Percentiles rank a stretch among this genome's conserved stretches.
Evolutionary conservation across 1,140 invertebrate genomes (phyloP).

Genomic region (Marisa cornuarietis): DNA sequence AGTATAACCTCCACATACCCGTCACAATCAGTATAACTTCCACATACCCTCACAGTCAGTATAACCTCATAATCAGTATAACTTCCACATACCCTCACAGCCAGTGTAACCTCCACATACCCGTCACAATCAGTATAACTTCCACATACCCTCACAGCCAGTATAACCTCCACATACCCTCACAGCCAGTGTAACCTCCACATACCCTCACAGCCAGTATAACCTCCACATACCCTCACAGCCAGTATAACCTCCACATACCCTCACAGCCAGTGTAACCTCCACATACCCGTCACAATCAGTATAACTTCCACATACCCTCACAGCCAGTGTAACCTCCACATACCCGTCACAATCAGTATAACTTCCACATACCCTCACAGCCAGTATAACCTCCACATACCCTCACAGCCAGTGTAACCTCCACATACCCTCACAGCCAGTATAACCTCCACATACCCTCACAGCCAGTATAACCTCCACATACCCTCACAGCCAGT

Average conservation of each 20-base stretch:
- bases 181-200: neutral
- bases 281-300: neutral
- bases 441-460: neutral
- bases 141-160: no score
- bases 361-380: no score
- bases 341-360: neutral
- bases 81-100: slow-evolving; percentile 3
- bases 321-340: neutral
- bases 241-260: neutral
- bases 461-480: neutral
- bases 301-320: no score
- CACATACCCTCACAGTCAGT: slow-evolving; percentile 12
- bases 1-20: neutral
- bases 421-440: neutral
- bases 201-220: neutral
- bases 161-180: neutral
- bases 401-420: neutral
- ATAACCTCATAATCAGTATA: no score
- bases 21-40: neutral
- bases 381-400: neutral
- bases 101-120: neutral
- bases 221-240: neutral
- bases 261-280: neutral
- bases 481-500: neutral
- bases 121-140: slow-evolving; percentile 14